phyloP scores from a whole-genome alignment of 2,888 invertebrate species.

The Argyresthia goedartella region DNA sequence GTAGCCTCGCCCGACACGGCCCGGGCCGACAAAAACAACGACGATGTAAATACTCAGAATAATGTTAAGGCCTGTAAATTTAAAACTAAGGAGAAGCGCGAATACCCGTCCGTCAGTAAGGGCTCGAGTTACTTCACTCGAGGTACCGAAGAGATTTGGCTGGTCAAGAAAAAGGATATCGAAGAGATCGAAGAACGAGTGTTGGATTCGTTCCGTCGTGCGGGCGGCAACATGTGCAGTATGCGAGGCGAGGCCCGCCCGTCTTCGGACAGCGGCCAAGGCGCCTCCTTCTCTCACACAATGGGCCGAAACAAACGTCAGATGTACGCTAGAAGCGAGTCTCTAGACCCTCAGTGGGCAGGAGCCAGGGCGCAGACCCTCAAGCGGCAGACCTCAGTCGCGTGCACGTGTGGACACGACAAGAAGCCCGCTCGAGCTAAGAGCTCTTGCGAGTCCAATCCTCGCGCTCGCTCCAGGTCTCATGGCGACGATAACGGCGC shows the following conservation, averaged over 20 bases:
- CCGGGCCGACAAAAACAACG: constrained; percentile 29
- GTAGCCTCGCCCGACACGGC: constrained; percentile 27
- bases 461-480: constrained; percentile 46
- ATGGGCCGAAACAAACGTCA: constrained; percentile 38
- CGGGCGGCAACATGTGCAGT: constrained; percentile 42
- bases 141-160: constrained; percentile 62
- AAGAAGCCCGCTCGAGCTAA: constrained; percentile 49
- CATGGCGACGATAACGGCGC: constrained; percentile 51
- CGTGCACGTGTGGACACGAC: constrained; percentile 61
- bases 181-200: constrained; percentile 62
- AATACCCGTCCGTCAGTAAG: constrained; percentile 39
- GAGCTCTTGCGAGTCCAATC: constrained; percentile 28
- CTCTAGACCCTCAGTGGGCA: constrained; percentile 49
- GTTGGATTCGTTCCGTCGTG: constrained; percentile 52
- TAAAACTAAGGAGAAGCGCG: constrained; percentile 38
- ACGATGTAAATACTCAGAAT: constrained; percentile 44
- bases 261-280: constrained; percentile 38
- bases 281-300: constrained; percentile 34
- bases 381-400: constrained; percentile 54
- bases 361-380: constrained; percentile 47
- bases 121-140: constrained; percentile 60
- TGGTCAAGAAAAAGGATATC: constrained; percentile 65
- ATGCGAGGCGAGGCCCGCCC: constrained; percentile 34
- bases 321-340: constrained; percentile 53
- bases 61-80: constrained; percentile 49